Conservation (phyloP, 2,888 invertebrate genomes). For the Temnothorax unifasciatus region DNA sequence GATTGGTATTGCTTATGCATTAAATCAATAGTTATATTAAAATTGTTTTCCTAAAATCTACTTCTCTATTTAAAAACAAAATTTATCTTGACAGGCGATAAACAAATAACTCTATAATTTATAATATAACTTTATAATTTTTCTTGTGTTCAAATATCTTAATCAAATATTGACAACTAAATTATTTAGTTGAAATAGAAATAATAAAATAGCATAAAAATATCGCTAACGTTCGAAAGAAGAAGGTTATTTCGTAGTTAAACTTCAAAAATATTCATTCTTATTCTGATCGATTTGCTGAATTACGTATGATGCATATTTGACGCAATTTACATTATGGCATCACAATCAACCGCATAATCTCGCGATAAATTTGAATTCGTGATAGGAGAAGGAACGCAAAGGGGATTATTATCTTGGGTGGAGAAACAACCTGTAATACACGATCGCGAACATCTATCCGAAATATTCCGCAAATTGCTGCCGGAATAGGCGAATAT, state of each 20-base stretch:
- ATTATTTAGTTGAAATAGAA: background rate
- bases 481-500: background rate
- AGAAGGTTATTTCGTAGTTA: background rate
- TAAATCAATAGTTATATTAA: background rate
- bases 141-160: background rate
- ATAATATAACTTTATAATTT: too few species aligned
- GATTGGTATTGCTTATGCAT: slow-evolving; percentile 30
- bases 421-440: slow-evolving; percentile 8
- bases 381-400: background rate
- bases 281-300: background rate
- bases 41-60: background rate
- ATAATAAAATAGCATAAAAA: background rate
- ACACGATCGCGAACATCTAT: slow-evolving; percentile 19
- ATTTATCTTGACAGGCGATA: background rate
- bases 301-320: slow-evolving; percentile 23
- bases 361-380: slow-evolving; percentile 30
- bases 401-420: slow-evolving; percentile 19
- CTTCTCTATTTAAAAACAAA: background rate
- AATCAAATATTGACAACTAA: background rate
- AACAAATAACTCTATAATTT: background rate
- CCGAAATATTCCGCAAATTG: slow-evolving; percentile 32
- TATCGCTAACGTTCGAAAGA: background rate
- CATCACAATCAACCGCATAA: slow-evolving; percentile 9
- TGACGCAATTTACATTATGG: slow-evolving; percentile 12
- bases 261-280: background rate